A percentile compares a stretch with the other conserved stretches of the same genome.
phyloP scores from a whole-genome alignment of 2,888 invertebrate species.

The Apamea sordens region DNA sequence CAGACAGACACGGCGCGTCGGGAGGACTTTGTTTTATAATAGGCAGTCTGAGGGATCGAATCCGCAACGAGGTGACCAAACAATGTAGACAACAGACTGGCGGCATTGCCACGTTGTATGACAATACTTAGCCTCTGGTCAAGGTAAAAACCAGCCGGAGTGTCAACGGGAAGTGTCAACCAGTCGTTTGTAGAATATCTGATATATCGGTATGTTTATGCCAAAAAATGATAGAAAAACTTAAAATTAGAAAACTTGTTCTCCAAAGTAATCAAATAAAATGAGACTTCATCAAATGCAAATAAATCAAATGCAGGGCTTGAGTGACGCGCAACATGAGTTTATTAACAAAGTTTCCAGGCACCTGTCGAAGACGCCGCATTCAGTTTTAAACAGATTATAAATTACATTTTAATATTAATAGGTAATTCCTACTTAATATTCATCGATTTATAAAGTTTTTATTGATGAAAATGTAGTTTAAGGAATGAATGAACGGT shows the following conservation, averaged over 20 bases:
- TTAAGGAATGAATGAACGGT: background rate
- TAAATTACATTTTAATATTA: slow-evolving; percentile 72
- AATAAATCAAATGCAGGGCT: slow-evolving; percentile 51
- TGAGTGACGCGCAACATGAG: slow-evolving; percentile 71
- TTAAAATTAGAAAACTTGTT: slow-evolving; percentile 34
- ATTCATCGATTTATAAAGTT: slow-evolving; percentile 27
- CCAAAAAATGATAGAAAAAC: background rate
- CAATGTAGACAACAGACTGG: too few species aligned
- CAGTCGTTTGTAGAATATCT: too few species aligned
- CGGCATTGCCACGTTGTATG: too few species aligned
- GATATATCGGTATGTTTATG: background rate
- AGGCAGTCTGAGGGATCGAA: too few species aligned
- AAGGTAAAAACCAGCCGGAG: too few species aligned
- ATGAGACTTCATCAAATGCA: slow-evolving; percentile 46
- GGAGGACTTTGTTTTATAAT: too few species aligned
- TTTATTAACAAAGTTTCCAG: slow-evolving; percentile 78
- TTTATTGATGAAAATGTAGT: slow-evolving; percentile 20
- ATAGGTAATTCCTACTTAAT: slow-evolving; percentile 33
- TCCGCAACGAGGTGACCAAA: too few species aligned
- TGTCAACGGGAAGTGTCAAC: too few species aligned
- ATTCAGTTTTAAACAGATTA: slow-evolving; percentile 67
- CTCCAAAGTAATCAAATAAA: slow-evolving; percentile 47
- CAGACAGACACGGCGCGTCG: too few species aligned
- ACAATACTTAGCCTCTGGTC: too few species aligned
- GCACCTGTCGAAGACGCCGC: slow-evolving; percentile 65